Evolutionary conservation across 2,797 vertebrate species (phyloP).

Genomic region (Steatocranus sp.): DNA sequence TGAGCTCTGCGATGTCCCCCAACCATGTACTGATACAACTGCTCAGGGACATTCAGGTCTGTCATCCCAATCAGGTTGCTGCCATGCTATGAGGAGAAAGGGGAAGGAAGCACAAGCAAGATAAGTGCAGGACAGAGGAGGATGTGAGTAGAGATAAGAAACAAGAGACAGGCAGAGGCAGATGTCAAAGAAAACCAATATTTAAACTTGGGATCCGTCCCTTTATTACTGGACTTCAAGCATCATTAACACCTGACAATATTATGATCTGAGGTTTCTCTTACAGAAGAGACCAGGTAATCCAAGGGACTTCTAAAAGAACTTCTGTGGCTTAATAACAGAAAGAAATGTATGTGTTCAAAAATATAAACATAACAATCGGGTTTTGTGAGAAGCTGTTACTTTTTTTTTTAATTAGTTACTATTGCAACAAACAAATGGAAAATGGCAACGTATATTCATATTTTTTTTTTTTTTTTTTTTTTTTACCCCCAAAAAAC

Average conservation of each 20-base stretch:
- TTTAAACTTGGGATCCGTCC: background rate
- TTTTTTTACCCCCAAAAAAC: too few species aligned
- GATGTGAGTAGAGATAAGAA: background rate
- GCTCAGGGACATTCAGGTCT: constrained; percentile 95
- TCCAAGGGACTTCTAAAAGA: background rate
- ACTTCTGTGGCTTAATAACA: background rate
- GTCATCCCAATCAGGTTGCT: constrained; percentile 98
- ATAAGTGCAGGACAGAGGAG: background rate
- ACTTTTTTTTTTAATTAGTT: accelerated
- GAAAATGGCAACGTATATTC: background rate
- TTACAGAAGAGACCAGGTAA: background rate
- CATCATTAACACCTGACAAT: background rate
- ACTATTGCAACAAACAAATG: background rate
- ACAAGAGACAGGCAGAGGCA: background rate
- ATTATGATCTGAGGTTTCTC: background rate
- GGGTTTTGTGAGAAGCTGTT: background rate
- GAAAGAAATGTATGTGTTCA: background rate
- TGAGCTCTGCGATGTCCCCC: constrained; percentile 92
- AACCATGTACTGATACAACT: constrained; percentile 99
- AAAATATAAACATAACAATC: background rate
- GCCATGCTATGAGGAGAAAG: constrained; percentile 80
- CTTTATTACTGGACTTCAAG: background rate
- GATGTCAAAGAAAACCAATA: background rate
- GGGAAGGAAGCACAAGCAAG: background rate
- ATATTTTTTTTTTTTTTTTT: background rate